A percentile compares a stretch with the other conserved stretches of the same genome.
Conservation (phyloP, 2,797 vertebrate genomes). For the Hippoglossus hippoglossus region DNA sequence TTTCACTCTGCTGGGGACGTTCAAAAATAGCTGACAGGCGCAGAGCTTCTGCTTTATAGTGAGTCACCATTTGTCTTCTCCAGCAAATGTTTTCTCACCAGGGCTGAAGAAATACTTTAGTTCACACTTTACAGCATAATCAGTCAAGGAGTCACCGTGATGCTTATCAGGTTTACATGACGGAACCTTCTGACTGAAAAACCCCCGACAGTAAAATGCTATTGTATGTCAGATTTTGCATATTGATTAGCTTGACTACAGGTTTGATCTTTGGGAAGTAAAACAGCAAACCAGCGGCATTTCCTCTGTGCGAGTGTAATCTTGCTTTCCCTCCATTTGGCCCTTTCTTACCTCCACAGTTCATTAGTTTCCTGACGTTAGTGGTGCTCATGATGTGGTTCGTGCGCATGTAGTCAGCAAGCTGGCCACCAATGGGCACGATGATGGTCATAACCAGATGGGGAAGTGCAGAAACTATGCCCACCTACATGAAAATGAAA, state of each 20-base stretch:
- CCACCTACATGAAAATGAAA: constrained; percentile 81
- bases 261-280: background rate
- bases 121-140: background rate
- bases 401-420: constrained; percentile 89
- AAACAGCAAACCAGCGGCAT: background rate
- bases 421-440: constrained; percentile 92
- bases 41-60: constrained; percentile 23
- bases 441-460: constrained; percentile 96
- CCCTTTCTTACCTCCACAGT: constrained; percentile 88
- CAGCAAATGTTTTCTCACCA: constrained; percentile 29
- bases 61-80: constrained; percentile 45
- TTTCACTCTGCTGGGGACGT: constrained; percentile 51
- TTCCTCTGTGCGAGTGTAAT: background rate
- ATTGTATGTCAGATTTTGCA: background rate
- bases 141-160: too few species aligned
- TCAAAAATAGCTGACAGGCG: constrained; percentile 58
- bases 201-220: too few species aligned
- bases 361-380: constrained; percentile 94
- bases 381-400: constrained; percentile 93
- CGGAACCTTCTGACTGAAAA: too few species aligned
- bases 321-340: background rate
- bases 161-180: background rate
- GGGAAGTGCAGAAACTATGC: constrained; percentile 91
- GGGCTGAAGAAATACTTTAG: background rate
- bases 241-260: background rate